These are phyloP conservation scores for Motacilla alba DNA, from an alignment of 2,113 vertebrate genomes.

Conservation along the genomic window DNA sequence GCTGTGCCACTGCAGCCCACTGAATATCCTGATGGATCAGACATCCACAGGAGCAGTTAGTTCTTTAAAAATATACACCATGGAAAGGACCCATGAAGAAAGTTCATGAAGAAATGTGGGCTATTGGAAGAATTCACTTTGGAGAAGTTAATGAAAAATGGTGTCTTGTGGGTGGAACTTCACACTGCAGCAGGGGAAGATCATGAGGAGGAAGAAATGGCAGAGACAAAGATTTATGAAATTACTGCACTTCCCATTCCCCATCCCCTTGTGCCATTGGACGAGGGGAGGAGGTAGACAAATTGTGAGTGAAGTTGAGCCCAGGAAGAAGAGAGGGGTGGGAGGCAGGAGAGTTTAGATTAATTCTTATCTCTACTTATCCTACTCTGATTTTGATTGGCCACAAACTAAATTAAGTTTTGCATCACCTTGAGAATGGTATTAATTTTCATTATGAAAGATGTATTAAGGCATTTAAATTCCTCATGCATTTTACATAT, in stretches of 20 bases:
- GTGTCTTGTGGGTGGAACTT: neutral
- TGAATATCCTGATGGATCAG: neutral
- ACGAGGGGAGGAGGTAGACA: neutral
- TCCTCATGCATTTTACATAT: neutral
- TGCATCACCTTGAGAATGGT: neutral
- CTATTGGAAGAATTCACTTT: neutral
- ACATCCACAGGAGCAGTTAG: neutral
- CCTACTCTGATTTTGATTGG: neutral
- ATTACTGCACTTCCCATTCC: neutral
- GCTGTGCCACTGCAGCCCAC: neutral
- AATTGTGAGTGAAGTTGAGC: neutral
- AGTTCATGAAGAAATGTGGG: neutral
- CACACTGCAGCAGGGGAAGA: neutral
- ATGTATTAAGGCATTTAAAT: neutral
- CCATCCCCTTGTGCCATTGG: neutral
- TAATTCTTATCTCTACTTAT: neutral
- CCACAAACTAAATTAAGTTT: neutral
- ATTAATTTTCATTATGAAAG: neutral
- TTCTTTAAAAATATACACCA: rapidly evolving
- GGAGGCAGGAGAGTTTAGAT: neutral
- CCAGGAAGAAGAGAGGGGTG: neutral
- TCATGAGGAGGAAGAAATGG: neutral
- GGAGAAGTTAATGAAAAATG: neutral
- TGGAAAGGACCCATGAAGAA: neutral
- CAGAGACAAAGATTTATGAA: neutral